Evolutionary conservation across 2,888 invertebrate species (phyloP).

Genomic region (Hyppa rectilinea): DNA sequence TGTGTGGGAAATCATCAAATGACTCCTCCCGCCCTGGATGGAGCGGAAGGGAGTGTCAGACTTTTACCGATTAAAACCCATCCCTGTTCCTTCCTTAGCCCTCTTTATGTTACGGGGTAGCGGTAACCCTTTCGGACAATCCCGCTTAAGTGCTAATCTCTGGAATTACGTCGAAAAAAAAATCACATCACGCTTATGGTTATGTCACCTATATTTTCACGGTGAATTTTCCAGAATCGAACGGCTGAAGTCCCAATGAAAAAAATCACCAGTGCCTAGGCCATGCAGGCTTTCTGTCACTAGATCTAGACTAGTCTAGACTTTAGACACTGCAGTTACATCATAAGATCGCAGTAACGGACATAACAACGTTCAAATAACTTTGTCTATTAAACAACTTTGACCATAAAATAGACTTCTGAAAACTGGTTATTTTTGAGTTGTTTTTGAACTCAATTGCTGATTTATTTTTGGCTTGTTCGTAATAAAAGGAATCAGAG

Average conservation of each 20-base stretch:
- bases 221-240: no score
- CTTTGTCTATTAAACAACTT: constrained; percentile 1
- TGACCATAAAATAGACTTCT: constrained; percentile 3
- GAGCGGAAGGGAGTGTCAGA: no score
- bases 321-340: constrained; percentile 18
- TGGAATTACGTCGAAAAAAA: no score
- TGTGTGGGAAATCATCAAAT: no score
- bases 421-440: neutral
- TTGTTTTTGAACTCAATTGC: neutral
- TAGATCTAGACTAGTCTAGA: constrained; percentile 24
- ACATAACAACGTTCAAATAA: constrained; percentile 29
- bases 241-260: neutral
- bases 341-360: constrained; percentile 20
- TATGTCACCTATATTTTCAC: no score
- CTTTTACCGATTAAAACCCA: no score
- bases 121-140: no score
- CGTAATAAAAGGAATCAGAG: neutral
- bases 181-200: no score
- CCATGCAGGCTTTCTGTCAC: neutral
- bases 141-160: no score
- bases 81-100: no score
- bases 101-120: no score
- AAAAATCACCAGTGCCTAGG: neutral
- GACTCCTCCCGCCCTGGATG: no score
- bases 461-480: neutral